These are phyloP conservation scores for Drosophila nr. fundita DNA, from an alignment of 2,888 invertebrate species.

Conservation along the genomic window DNA sequence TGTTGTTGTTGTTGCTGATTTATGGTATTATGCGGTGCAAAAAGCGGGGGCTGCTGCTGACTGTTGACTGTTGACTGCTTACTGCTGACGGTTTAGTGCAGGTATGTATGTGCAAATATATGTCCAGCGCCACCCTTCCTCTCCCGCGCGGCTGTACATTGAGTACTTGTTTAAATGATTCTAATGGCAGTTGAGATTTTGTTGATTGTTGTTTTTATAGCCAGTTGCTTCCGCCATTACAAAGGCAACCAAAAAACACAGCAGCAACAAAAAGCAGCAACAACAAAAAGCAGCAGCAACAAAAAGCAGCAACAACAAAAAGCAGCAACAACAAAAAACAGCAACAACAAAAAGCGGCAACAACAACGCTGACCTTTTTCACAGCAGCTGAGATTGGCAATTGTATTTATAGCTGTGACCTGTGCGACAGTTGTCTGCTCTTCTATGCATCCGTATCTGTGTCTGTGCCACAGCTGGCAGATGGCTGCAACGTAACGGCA, in stretches of 20 bases:
- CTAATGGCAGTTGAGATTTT: slow-evolving; percentile 3
- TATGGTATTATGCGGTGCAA: slow-evolving; percentile 30
- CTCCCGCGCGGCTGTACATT: not conserved
- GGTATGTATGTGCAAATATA: not conserved
- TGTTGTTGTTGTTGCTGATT: slow-evolving; percentile 38
- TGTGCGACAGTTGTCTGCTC: slow-evolving; percentile 2
- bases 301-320: not conserved
- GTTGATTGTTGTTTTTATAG: slow-evolving; percentile 15
- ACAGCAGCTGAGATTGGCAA: slow-evolving; percentile 28
- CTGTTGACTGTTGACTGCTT: not conserved
- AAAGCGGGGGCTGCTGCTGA: slow-evolving; percentile 31
- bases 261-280: not conserved
- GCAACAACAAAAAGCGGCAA: not conserved
- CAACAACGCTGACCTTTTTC: slow-evolving; percentile 50
- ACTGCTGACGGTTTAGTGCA: slow-evolving; percentile 3
- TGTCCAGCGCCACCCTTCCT: not conserved
- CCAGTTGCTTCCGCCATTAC: slow-evolving; percentile 59
- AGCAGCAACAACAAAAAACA: slow-evolving; percentile 16
- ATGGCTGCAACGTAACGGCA: slow-evolving; percentile 9
- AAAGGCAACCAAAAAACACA: slow-evolving; percentile 18
- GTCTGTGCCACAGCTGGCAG: slow-evolving; percentile 15
- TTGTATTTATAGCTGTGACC: slow-evolving; percentile 10
- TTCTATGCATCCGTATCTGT: not conserved
- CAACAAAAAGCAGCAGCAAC: slow-evolving; percentile 4
- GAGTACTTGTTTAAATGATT: slow-evolving; percentile 3